Conservation (phyloP, 2,113 vertebrate species). For the Oplegnathus fasciatus region DNA sequence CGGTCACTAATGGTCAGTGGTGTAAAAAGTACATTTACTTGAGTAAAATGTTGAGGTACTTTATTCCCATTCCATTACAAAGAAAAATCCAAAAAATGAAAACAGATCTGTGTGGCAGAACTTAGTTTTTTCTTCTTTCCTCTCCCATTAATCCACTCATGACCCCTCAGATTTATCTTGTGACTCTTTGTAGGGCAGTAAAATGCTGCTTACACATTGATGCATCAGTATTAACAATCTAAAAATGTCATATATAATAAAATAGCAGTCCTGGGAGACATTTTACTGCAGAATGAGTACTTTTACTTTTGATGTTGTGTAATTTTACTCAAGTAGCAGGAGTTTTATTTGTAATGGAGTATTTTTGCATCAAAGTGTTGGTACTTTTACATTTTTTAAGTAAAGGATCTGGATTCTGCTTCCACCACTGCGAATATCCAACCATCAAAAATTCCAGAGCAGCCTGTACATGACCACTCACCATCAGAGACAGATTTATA, state of each 20-base stretch:
- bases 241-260: neutral
- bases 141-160: no score
- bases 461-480: neutral
- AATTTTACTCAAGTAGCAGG: neutral
- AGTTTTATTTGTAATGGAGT: neutral
- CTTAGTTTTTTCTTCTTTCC: no score
- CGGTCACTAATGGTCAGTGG: neutral
- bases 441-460: neutral
- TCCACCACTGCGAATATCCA: no score
- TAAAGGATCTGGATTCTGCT: neutral
- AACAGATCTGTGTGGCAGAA: no score
- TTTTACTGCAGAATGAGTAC: neutral
- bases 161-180: neutral
- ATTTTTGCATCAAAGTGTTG: neutral
- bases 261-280: neutral
- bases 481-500: constrained; percentile 9
- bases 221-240: neutral
- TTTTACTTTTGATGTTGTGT: neutral
- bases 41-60: no score
- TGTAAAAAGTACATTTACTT: neutral
- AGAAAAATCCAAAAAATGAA: neutral
- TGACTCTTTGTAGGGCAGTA: neutral
- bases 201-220: neutral
- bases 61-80: neutral
- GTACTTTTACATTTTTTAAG: neutral